Base-by-base conservation (phyloP, 2,113 vertebrate genomes). In the Pica pica region DNA sequence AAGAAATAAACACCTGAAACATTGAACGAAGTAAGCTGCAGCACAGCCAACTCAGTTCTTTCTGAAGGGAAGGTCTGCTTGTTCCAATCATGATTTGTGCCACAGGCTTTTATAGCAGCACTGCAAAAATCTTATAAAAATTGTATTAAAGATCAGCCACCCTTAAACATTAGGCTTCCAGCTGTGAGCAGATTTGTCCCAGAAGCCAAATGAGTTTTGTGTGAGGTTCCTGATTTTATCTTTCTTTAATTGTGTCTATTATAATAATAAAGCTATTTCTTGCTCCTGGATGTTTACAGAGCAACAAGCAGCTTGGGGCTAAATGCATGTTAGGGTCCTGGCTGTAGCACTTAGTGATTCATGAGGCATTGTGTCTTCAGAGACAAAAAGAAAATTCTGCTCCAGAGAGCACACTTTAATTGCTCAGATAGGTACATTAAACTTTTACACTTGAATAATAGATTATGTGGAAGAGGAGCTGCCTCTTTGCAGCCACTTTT, bases 401-500 rank as follows among this genome's bases (percentile, higher is more conserved):
- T 84, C 55, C 12, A 17, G 60, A 87, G 91, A 92, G 20, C 73
- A 65, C 5, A 3, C 74, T 89, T 87, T 83, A 89, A 85, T 85
- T 96, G 92, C 82, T 90, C 57, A 81, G 90, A 90, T 61, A 81
- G 75, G 44, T 46, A 12, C 65, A 42, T 94, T 86, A 75, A 90
- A 64, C 76, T 73, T 97, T 78, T 81, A 73, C 22, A 33, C 68
- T 65, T 63, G 69, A 80, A 63, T 83, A 64, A 47, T 89, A 88
- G 86, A 60, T 83, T 39, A 22, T 3, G 24, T 49, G 18, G 31
- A 69, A 30, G 41, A 24, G 20, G 79, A 68, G 63, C 49, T 82
- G 39, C 53, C 41, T 86, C 41, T 85, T 76, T 42, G 59, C 28
- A 61, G 49, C 13, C 35, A 24, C 11, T 31, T 73, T 63, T 33